Conservation (phyloP, 2,888 invertebrate species). For the Tenthredo mesomela region DNA sequence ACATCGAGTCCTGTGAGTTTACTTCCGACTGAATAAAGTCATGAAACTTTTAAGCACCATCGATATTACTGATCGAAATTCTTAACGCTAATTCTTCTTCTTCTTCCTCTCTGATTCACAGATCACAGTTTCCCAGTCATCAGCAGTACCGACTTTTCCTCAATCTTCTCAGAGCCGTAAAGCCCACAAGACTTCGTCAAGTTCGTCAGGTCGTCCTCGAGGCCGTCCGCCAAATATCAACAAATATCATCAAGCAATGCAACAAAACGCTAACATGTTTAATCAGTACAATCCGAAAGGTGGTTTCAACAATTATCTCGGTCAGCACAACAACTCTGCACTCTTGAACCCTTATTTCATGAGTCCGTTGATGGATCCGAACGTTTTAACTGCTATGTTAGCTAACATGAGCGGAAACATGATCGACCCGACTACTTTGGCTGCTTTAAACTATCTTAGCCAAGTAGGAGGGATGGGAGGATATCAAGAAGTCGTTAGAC, state of each 20-base stretch:
- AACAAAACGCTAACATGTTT: conserved; percentile 62
- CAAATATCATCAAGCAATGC: conserved; percentile 68
- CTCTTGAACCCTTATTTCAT: conserved; percentile 72
- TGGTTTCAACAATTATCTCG: conserved; percentile 67
- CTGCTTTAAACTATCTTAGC: conserved; percentile 71
- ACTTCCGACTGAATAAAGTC: conserved; percentile 58
- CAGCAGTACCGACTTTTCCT: conserved; percentile 59
- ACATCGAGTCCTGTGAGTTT: conserved; percentile 64
- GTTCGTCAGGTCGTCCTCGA: conserved; percentile 77
- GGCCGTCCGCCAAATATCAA: conserved; percentile 79
- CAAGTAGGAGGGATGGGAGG: conserved; percentile 70
- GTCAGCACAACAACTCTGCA: conserved; percentile 64
- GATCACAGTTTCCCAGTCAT: conserved; percentile 57
- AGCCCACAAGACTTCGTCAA: conserved; percentile 66
- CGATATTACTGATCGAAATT: neutral
- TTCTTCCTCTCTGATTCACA: conserved; percentile 43
- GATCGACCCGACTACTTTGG: conserved; percentile 66
- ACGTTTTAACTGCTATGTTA: conserved; percentile 69
- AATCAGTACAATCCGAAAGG: conserved; percentile 67
- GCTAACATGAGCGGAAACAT: conserved; percentile 66
- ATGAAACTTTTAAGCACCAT: conserved; percentile 48
- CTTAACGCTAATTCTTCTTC: conserved; percentile 29
- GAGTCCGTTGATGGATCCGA: conserved; percentile 71
- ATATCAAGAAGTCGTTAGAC: conserved; percentile 71
- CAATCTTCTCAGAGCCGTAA: conserved; percentile 66